Evolutionary conservation across 2,888 invertebrate species (phyloP), one percentile per base, ranked within the genome.

Genomic region (Amiota communis): DNA sequence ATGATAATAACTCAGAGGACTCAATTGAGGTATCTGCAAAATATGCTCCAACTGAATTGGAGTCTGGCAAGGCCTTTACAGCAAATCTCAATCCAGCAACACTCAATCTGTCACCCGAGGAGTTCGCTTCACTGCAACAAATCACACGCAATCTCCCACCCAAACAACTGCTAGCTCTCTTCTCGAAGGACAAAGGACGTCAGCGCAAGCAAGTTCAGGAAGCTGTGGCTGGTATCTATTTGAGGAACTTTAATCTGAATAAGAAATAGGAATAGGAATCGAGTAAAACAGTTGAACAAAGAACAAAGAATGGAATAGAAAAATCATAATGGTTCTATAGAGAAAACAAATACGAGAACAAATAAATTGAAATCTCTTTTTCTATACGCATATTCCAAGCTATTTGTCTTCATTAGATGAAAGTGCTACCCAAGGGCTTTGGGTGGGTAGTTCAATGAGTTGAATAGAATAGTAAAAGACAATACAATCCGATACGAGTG

Each of bases 351-450:
- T 59, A 65, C 76, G 76, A 80, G 75, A 72, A 59, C 73, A 76
- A 81, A 80, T 80, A 80, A 83, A 82, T 82, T 82, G 84, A 83
- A 83, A 82, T 82, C 67, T 51, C 48, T 65, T n/a, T 68, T 53
- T 68, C 23, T 15, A 36, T 36, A 36, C 36, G 20, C 59, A 53
- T 71, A 76, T 77, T 57, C 23, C 64, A 71, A 76, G 78, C 78
- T 80, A 81, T 80, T 79, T 80, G 79, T 78, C 84, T 82, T 82
- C 81, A 82, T 82, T 82, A 83, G 67, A 51, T 68, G 67, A 53
- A 53, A 53, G 53, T 53, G 67, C 67, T 53, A 53, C 67, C 67
- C 67, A 68, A 53, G 67, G 67, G 67, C 36, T 53, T 68, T 23
- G 23, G 12, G 6, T 56, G 71, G 51, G 65, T 23, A 13, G 64